Evolutionary conservation across 1,140 invertebrate species (phyloP).

Genomic region (Pogonus chalceus): DNA sequence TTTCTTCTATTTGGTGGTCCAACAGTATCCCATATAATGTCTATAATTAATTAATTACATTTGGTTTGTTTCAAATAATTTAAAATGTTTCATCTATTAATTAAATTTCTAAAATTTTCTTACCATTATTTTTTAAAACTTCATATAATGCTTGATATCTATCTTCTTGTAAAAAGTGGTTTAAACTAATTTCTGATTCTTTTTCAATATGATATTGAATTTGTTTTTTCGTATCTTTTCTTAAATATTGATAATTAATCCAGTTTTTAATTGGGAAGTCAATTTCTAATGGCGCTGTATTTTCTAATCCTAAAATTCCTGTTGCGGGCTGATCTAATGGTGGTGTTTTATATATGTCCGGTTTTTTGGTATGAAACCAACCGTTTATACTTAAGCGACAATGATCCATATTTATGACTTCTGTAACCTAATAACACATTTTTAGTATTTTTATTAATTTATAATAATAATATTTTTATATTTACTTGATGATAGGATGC

Average conservation of each 20-base stretch:
- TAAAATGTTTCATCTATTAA: too few species aligned
- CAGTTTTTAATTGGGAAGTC: constrained; percentile 34
- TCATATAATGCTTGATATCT: constrained; percentile 36
- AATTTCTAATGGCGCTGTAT: constrained; percentile 20
- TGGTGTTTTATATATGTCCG: constrained; percentile 28
- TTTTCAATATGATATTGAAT: constrained; percentile 47
- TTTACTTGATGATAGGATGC: constrained; percentile 44
- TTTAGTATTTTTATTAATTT: neutral
- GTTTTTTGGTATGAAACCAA: constrained; percentile 54
- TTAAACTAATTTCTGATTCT: constrained; percentile 46
- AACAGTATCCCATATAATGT: constrained; percentile 44
- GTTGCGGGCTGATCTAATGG: constrained; percentile 18
- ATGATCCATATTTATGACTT: constrained; percentile 50
- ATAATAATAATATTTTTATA: constrained; percentile 8
- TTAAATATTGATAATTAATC: constrained; percentile 42
- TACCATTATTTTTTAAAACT: constrained; percentile 35
- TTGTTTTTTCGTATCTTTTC: constrained; percentile 33
- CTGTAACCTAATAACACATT: constrained; percentile 43
- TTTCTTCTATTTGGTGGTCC: constrained; percentile 52
- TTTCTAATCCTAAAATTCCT: constrained; percentile 21
- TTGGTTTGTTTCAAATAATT: neutral
- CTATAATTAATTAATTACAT: constrained; percentile 13
- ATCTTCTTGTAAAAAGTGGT: constrained; percentile 41
- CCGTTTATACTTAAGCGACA: constrained; percentile 61
- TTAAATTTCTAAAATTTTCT: too few species aligned